Evolutionary conservation across 2,113 vertebrate species (phyloP).

Genomic region (Ursus arctos): DNA sequence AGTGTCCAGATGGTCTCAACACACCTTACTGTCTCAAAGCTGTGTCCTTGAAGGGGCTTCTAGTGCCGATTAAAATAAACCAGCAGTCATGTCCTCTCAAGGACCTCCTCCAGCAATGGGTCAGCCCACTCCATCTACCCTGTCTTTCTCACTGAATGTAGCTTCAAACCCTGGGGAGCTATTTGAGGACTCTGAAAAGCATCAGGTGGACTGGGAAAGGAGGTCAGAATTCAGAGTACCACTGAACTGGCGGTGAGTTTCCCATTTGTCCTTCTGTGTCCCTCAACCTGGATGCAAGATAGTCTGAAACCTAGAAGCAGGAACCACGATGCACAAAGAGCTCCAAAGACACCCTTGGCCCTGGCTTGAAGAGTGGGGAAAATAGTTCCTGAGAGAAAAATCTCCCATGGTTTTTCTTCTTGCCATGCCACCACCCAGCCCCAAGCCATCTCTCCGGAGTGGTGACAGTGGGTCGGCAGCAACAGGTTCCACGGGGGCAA

Average conservation of each 20-base stretch:
- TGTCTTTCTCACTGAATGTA: background rate
- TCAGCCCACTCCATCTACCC: background rate
- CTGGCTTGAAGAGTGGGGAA: background rate
- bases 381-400: background rate
- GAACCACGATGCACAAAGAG: background rate
- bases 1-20: background rate
- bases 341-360: background rate
- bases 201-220: background rate
- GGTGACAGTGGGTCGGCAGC: background rate
- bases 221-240: background rate
- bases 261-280: background rate
- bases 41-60: background rate
- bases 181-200: background rate
- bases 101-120: background rate
- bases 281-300: background rate
- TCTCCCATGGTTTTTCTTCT: background rate
- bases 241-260: background rate
- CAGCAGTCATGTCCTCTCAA: background rate
- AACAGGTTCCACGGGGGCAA: fast-evolving
- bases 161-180: background rate
- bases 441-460: no score
- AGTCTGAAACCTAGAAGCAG: background rate
- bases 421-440: background rate
- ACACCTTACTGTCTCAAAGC: background rate
- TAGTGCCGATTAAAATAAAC: background rate